Base-by-base conservation (phyloP, 2,113 vertebrate species). In the Malurus alboscapulatus region DNA sequence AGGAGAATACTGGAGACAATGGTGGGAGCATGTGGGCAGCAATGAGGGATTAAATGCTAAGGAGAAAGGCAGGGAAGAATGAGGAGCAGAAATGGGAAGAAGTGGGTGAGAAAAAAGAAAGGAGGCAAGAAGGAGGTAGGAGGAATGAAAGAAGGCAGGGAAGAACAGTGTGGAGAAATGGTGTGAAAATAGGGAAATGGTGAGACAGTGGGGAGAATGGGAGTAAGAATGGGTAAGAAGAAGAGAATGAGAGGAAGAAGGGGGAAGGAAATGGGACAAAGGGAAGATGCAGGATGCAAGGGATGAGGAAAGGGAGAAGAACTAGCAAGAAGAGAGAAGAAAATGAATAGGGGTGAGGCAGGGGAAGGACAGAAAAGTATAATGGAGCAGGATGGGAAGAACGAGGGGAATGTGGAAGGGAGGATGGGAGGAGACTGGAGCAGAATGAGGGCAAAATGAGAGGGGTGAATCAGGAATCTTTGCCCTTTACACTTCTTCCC, bases 401-500 rank as follows among this genome's bases (percentile, higher is more conserved):
- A 51, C 29, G 18, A 73, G 27, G 2, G 11, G 7, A 79, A 55
- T 26, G 36, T 12, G 22, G 29, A 82, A 8, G 6, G 2, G 13
- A 69, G 20, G 8, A 65, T 38, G 24, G 45, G 5, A 15, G 10
- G 6, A 76, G n/a, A n/a, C 0, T 40, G 4, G 5, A 6, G 3
- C 48, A 87, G 36, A 58, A 57, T 11, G 38, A 74, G 7, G 16
- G 10, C 8, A 55, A 13, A 50, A 6, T 9, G 22, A 40, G 9
- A 2, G 1, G 4, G 1, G 0, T 29, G 32, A 59, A 53, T 54
- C 9, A 45, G 10, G 5, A 13, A 6, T 51, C 30, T n/a, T 82
- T 17, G 27, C 19, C 9, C 11, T 73, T 76, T 63, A 69, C 26
- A 48, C 7, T 62, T 81, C 25, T 61, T 34, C 14, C 19, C 19